Evolutionary conservation across 2,113 vertebrate species (phyloP).

Genomic region (Coracopsis vasa): DNA sequence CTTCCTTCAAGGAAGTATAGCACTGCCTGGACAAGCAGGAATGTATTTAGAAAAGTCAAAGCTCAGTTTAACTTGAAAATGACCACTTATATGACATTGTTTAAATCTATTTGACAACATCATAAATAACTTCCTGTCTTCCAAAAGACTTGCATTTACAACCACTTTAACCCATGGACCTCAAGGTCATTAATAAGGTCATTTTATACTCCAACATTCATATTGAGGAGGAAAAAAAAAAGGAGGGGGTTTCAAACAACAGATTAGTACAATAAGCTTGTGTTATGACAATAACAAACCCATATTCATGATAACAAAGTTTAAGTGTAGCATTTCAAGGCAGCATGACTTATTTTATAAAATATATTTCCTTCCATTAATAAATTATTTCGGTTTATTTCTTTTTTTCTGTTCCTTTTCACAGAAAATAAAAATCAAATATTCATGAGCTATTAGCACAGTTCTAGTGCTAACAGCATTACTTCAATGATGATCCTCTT

Average conservation of each 20-base stretch:
- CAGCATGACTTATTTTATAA: neutral
- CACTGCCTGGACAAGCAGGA: neutral
- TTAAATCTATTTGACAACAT: neutral
- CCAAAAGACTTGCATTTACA: neutral
- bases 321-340: neutral
- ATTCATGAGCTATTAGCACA: neutral
- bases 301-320: neutral
- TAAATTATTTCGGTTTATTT: neutral
- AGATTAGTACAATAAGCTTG: neutral
- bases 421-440: neutral
- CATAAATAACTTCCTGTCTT: neutral
- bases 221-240: neutral
- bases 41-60: neutral
- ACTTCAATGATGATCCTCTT: neutral
- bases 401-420: neutral
- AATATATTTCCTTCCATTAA: neutral
- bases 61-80: neutral
- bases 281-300: neutral
- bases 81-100: neutral
- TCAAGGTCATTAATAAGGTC: neutral
- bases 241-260: accelerated
- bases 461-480: neutral
- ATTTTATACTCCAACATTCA: neutral
- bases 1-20: neutral
- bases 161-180: neutral